phyloP scores from a whole-genome alignment of 2,888 invertebrate species.

The Eilema caniola region DNA sequence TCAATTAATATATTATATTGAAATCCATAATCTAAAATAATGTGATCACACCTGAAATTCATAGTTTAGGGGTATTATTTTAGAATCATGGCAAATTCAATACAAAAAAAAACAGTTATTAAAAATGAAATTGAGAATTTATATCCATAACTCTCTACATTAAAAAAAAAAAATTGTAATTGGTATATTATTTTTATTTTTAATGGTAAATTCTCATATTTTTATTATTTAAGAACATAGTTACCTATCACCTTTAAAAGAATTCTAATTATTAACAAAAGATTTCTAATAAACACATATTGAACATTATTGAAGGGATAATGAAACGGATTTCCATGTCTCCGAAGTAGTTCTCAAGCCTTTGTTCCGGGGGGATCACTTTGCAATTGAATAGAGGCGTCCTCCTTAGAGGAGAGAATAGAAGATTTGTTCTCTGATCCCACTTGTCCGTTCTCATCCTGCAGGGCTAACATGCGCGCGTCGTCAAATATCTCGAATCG shows the following conservation, averaged over 20 bases:
- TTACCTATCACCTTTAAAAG: neutral
- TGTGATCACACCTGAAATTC: neutral
- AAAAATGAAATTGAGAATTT: neutral
- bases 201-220: neutral
- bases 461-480: too few relatives aligned
- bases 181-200: neutral
- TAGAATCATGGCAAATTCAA: neutral
- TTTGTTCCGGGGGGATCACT: conserved; percentile 14
- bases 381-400: conserved; percentile 11
- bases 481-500: too few relatives aligned
- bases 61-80: neutral
- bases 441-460: conserved; percentile 21
- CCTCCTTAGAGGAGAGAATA: conserved; percentile 25
- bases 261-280: neutral
- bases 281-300: neutral
- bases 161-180: neutral
- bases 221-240: neutral
- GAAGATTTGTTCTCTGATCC: conserved; percentile 15
- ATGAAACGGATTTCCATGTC: conserved; percentile 12
- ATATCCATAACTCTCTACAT: neutral
- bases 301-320: neutral
- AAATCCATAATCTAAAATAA: neutral
- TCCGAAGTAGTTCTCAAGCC: conserved; percentile 23
- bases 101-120: too few relatives aligned
- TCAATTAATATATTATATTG: too few relatives aligned